Percentiles rank a stretch among this genome's conserved stretches.
phyloP scores from a whole-genome alignment of 2,113 vertebrate genomes.

The Nipponia nippon region DNA sequence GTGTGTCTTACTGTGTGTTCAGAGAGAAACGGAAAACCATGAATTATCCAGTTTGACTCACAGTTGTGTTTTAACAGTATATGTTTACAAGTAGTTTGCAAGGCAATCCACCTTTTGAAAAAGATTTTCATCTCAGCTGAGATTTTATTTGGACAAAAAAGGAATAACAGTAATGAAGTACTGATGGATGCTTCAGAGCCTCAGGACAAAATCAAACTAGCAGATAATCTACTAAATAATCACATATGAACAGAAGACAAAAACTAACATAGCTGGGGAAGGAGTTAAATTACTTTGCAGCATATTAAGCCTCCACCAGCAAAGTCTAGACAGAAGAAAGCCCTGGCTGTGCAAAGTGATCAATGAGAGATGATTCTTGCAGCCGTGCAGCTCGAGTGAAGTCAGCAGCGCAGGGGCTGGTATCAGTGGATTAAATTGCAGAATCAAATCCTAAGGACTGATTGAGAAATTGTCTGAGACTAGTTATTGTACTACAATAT shows the following conservation, averaged over 20 bases:
- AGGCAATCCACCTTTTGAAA: not conserved
- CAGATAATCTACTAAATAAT: not conserved
- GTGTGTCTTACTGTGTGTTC: not conserved
- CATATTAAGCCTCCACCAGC: not conserved
- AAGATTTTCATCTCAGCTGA: not conserved
- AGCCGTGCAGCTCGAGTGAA: not conserved
- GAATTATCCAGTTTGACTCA: not conserved
- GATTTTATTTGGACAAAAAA: not conserved
- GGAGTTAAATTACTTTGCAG: not conserved
- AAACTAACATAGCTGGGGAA: not conserved
- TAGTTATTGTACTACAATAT: not conserved
- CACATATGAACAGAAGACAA: not conserved
- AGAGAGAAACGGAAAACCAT: not conserved
- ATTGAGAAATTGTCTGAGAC: not conserved
- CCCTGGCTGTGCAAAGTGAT: not conserved
- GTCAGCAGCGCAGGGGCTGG: not conserved
- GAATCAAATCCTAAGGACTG: not conserved
- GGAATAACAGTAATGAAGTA: not conserved
- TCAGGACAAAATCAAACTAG: not conserved
- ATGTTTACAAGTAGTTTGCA: not conserved
- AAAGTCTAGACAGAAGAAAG: not conserved
- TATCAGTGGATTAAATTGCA: not conserved
- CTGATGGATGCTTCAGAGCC: not conserved
- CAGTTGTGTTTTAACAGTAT: not conserved
- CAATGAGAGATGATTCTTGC: not conserved